Evolutionary conservation across 2,797 vertebrate species (phyloP).

Genomic region (Kryptopterus vitreolus): DNA sequence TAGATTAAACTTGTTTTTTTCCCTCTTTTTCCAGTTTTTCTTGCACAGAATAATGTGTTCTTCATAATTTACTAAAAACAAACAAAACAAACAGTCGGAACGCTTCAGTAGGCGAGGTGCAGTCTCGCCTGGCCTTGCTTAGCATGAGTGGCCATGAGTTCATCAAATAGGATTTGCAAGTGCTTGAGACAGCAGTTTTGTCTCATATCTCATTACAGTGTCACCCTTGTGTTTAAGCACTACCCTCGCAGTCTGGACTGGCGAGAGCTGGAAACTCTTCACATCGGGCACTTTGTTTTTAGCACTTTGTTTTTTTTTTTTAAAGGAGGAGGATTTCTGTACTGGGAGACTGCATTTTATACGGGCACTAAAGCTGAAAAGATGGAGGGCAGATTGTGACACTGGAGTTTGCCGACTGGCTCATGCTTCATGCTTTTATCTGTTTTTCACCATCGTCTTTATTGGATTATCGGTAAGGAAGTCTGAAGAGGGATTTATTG

Average conservation of each 20-base stretch:
- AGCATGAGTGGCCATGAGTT: slow-evolving; percentile 26
- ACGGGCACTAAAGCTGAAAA: slow-evolving; percentile 4
- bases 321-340: slow-evolving; percentile 1
- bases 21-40: background rate
- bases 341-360: slow-evolving; percentile 23
- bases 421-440: slow-evolving; percentile 17
- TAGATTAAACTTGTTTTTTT: background rate
- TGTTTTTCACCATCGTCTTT: slow-evolving; percentile 17
- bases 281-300: slow-evolving; percentile 7
- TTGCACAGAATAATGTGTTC: background rate
- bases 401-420: slow-evolving; percentile 6
- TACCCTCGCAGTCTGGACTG: slow-evolving; percentile 1
- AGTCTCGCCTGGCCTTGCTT: slow-evolving; percentile 34
- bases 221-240: slow-evolving; percentile 22
- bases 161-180: slow-evolving; percentile 55
- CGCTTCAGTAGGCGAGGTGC: slow-evolving; percentile 29
- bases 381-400: slow-evolving; percentile 34
- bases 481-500: slow-evolving; percentile 2
- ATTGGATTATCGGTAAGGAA: slow-evolving; percentile 46
- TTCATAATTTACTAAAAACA: background rate
- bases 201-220: slow-evolving; percentile 44
- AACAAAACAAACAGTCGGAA: background rate
- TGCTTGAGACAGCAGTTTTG: slow-evolving; percentile 49
- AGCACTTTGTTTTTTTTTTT: background rate
- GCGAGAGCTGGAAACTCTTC: slow-evolving; percentile 3